Percentiles rank a stretch among this genome's conserved stretches.
Evolutionary conservation across 1,140 invertebrate genomes (phyloP).

Genomic region (Odontomachus brunneus): DNA sequence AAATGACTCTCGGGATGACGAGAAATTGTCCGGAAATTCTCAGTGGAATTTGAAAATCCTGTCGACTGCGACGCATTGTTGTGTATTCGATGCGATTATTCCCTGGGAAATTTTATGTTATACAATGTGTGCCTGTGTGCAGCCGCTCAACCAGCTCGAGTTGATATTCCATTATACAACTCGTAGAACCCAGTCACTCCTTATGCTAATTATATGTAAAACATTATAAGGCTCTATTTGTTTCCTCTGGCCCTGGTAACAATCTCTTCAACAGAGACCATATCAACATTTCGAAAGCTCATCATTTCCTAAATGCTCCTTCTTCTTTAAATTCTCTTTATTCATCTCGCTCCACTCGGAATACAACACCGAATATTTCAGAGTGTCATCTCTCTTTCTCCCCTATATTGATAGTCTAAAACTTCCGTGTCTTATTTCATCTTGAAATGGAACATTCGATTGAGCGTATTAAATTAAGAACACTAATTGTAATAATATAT

Average conservation of each 20-base stretch:
- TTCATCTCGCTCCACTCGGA: background rate
- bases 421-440: conserved; percentile 3
- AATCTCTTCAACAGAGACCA: conserved; percentile 32
- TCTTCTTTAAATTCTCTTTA: background rate
- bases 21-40: conserved; percentile 1
- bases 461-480: conserved; percentile 39
- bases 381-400: background rate
- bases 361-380: background rate
- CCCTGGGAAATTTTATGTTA: background rate
- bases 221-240: conserved; percentile 54
- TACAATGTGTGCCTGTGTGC: conserved; percentile 12
- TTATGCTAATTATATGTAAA: conserved; percentile 47
- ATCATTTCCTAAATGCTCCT: background rate
- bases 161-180: background rate
- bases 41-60: background rate
- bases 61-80: no score
- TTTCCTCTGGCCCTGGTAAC: conserved; percentile 46
- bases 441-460: conserved; percentile 49
- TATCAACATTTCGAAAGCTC: conserved; percentile 39
- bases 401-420: conserved; percentile 9
- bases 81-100: background rate
- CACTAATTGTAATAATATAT: conserved; percentile 8
- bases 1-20: background rate
- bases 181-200: background rate
- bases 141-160: background rate